Conservation (phyloP, 2,797 vertebrate species). For the Labroides dimidiatus region DNA sequence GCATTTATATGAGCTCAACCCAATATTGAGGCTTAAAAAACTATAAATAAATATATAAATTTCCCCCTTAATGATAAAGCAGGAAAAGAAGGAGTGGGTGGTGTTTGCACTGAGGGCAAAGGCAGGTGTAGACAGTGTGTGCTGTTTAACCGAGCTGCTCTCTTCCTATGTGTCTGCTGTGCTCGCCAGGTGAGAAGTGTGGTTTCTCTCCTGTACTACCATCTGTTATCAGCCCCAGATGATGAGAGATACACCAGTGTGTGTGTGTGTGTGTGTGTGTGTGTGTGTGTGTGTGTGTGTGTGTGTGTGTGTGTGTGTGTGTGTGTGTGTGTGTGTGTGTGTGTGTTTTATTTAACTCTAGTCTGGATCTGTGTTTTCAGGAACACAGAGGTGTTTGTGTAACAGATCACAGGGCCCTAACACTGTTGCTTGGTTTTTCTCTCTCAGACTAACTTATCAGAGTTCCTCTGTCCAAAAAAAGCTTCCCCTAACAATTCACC, state of each 20-base stretch:
- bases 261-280: constrained; percentile 18
- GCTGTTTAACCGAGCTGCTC: constrained; percentile 45
- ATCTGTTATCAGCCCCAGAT: constrained; percentile 76
- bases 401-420: constrained; percentile 66
- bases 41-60: constrained; percentile 34
- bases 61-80: constrained; percentile 54
- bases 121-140: constrained; percentile 50
- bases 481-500: constrained; percentile 34
- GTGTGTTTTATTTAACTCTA: constrained; percentile 64
- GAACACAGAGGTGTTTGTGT: constrained; percentile 63
- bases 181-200: constrained; percentile 48
- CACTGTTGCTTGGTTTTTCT: constrained; percentile 51
- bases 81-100: constrained; percentile 12
- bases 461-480: constrained; percentile 39
- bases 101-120: constrained; percentile 50
- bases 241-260: constrained; percentile 59
- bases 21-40: constrained; percentile 55
- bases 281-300: too few species aligned
- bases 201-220: constrained; percentile 48
- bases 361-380: constrained; percentile 72
- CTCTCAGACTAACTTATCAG: constrained; percentile 41
- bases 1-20: constrained; percentile 70
- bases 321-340: constrained; percentile 23
- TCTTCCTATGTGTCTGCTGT: constrained; percentile 53
- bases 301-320: constrained; percentile 19